A percentile compares a stretch with the other conserved stretches of the same genome.
These are phyloP conservation scores for Agrotis clavis DNA, from an alignment of 2,888 invertebrate species.

Conservation along the genomic window DNA sequence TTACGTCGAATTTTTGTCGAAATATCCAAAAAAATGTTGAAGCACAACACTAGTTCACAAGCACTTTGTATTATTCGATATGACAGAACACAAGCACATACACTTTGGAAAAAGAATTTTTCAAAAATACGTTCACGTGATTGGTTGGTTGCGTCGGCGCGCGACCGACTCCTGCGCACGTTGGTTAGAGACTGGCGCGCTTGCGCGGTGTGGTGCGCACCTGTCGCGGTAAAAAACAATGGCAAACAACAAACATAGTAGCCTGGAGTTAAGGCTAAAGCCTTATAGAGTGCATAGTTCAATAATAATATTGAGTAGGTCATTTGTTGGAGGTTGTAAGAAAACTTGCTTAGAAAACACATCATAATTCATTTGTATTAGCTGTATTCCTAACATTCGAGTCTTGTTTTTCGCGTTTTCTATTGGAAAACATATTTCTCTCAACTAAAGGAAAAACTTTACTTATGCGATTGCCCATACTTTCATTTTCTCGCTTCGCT, in stretches of 20 bases:
- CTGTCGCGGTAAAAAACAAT: slow-evolving; percentile 87
- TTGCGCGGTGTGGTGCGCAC: slow-evolving; percentile 76
- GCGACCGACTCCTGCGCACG: slow-evolving; percentile 82
- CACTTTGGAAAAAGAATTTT: slow-evolving; percentile 48
- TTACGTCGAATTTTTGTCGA: slow-evolving; percentile 48
- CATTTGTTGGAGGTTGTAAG: slow-evolving; percentile 47
- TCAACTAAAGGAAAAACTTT: too few species aligned
- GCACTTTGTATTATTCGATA: slow-evolving; percentile 50
- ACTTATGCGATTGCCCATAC: too few species aligned
- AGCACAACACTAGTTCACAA: slow-evolving; percentile 62
- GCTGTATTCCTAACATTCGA: background rate
- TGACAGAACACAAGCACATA: slow-evolving; percentile 40
- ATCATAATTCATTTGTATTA: slow-evolving; percentile 23
- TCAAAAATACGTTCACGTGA: slow-evolving; percentile 65
- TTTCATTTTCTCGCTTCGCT: too few species aligned
- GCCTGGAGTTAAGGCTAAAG: slow-evolving; percentile 64
- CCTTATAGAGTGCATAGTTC: slow-evolving; percentile 64
- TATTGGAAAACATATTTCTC: too few species aligned
- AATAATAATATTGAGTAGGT: slow-evolving; percentile 65
- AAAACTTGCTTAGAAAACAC: slow-evolving; percentile 39
- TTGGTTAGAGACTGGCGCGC: slow-evolving; percentile 81
- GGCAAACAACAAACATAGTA: slow-evolving; percentile 82
- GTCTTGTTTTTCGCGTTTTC: too few species aligned
- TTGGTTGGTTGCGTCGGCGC: slow-evolving; percentile 55
- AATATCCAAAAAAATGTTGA: slow-evolving; percentile 68